Evolutionary conservation across 2,888 invertebrate species (phyloP), one percentile per base, ranked within the genome.

Genomic region (Fragum fragum): DNA sequence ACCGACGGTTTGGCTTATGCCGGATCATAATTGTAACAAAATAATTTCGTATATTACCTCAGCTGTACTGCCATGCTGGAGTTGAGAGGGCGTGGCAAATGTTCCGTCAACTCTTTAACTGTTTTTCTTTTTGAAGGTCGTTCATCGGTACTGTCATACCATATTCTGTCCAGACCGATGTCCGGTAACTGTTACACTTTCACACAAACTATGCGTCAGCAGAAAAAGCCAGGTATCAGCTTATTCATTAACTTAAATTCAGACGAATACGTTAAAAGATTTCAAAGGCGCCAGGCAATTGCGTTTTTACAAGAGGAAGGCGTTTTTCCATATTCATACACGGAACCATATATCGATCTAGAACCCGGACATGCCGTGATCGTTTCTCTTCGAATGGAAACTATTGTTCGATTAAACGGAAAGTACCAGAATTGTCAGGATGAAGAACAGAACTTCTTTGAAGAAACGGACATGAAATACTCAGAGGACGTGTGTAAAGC

Each of bases 391-490:
- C 47, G 47, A 3, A 57, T 23, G 57, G 57, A 57, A 23, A 26
- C 11, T 5, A 26, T 57, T 26, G 14, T 6, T 26, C 57, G 57
- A 9, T 26, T 57, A 26, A 26, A 57, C 57, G 57, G 57, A 3
- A 57, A 57, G 26, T 57, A 57, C 57, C 18, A 9, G 1, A 57
- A 57, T 7, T 57, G 57, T 14, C 57, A 57, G 23, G 57, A 57
- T 26, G 23, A 57, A 7, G 57, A 57, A 14, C 23, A 21, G 3
- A 23, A 11, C 5, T 57, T 26, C 26, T 23, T 23, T 26, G 18
- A 23, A 23, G 57, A 57, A 23, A 57, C 57, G 2, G 57, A 23
- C 2, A 26, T 57, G 9, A 26, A 26, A 26, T 57, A 57, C n/a
- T 57, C 57, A 2, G 18, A 57, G n/a, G 57, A 57, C 2, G 57